These are phyloP conservation scores for Taurulus bubalis DNA, from an alignment of 2,113 vertebrate genomes.

Conservation along the genomic window DNA sequence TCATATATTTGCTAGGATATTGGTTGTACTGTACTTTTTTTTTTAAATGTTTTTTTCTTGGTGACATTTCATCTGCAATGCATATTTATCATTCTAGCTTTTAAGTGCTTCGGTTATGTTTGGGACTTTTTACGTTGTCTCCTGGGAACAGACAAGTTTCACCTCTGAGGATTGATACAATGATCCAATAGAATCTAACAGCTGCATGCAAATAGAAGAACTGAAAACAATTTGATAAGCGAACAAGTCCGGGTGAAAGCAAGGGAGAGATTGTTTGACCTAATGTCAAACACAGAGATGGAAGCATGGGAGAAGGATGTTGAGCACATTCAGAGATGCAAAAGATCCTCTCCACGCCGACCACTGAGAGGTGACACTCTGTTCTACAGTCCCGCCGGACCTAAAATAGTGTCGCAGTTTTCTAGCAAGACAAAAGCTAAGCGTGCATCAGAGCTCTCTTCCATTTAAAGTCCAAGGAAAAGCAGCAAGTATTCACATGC, in stretches of 20 bases:
- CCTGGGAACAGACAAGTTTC: neutral
- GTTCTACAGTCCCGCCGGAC: conserved; percentile 2
- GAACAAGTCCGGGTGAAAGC: neutral
- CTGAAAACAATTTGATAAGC: neutral
- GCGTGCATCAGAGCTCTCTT: neutral
- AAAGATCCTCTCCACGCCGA: neutral
- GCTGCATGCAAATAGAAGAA: neutral
- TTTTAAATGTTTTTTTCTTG: too few relatives aligned
- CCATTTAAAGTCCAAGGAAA: conserved; percentile 24
- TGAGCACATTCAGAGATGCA: neutral
- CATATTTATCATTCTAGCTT: too few relatives aligned
- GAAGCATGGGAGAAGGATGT: neutral
- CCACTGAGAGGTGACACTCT: neutral
- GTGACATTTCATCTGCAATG: neutral
- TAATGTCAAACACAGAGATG: neutral
- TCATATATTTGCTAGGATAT: neutral
- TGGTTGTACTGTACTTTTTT: neutral
- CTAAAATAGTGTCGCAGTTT: neutral
- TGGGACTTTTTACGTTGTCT: neutral
- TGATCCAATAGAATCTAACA: neutral
- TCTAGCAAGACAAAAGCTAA: neutral
- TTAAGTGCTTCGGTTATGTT: too few relatives aligned
- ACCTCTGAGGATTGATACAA: neutral
- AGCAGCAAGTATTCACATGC: conserved; percentile 45
- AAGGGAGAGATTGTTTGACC: neutral